Conservation (phyloP, 2,113 vertebrate species). For the Xiphias gladius region DNA sequence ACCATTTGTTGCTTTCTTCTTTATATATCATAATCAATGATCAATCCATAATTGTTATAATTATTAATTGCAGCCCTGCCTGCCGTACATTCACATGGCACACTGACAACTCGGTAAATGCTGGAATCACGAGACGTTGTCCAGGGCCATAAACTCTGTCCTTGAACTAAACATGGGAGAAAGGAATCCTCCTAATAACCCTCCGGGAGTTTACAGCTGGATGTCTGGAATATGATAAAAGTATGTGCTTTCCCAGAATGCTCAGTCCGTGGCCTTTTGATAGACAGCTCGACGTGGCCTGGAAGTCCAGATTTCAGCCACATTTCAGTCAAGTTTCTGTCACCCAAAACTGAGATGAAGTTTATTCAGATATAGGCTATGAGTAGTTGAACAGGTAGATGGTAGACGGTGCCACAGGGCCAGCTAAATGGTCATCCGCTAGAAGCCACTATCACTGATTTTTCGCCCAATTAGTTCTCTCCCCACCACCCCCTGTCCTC, state of each 20-base stretch:
- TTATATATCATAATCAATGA: not conserved
- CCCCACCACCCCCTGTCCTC: not conserved
- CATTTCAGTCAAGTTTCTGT: slow-evolving; percentile 2
- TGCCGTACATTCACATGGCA: not conserved
- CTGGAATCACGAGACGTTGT: slow-evolving; percentile 1
- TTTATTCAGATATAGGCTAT: slow-evolving; percentile 33
- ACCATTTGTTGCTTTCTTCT: not conserved
- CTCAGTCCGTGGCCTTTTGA: slow-evolving; percentile 55
- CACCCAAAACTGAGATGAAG: slow-evolving; percentile 30
- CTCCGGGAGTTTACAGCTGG: slow-evolving; percentile 51
- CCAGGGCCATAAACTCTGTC: not conserved
- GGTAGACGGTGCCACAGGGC: too few species aligned
- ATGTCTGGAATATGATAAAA: slow-evolving; percentile 57
- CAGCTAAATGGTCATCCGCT: too few species aligned
- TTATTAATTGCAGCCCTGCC: not conserved
- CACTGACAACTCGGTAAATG: not conserved
- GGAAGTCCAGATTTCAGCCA: slow-evolving; percentile 40
- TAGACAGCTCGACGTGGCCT: slow-evolving; percentile 46
- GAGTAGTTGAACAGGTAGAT: too few species aligned
- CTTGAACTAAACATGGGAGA: slow-evolving; percentile 9
- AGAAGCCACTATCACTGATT: too few species aligned
- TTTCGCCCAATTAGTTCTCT: too few species aligned
- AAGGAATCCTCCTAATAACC: slow-evolving; percentile 46
- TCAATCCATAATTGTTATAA: not conserved
- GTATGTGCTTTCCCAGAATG: slow-evolving; percentile 67